phyloP scores from a whole-genome alignment of 2,113 vertebrate species.

The Alethe castanea region DNA sequence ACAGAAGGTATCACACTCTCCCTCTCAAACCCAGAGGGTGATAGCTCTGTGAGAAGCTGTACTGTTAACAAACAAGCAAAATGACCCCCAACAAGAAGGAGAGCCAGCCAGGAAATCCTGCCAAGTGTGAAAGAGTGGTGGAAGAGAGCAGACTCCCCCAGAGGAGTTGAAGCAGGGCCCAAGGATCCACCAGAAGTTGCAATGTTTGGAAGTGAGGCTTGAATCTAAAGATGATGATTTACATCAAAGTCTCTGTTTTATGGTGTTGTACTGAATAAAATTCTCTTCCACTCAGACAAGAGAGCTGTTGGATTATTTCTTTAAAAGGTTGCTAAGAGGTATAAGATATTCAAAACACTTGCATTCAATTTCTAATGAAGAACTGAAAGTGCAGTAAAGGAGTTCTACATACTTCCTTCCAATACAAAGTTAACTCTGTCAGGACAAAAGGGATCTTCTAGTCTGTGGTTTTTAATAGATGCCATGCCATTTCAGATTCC shows the following conservation, averaged over 20 bases:
- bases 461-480: background rate
- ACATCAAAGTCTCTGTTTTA: background rate
- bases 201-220: background rate
- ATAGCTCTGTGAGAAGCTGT: background rate
- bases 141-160: background rate
- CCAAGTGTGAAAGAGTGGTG: background rate
- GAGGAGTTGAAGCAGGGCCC: background rate
- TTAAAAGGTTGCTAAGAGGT: background rate
- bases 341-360: background rate
- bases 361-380: background rate
- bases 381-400: background rate
- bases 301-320: background rate
- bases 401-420: background rate
- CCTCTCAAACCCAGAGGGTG: background rate
- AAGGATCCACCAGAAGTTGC: background rate
- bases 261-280: background rate
- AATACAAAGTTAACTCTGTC: background rate
- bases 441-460: background rate
- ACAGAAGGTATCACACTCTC: background rate
- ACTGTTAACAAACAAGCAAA: background rate
- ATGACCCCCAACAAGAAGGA: background rate
- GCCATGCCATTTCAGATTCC: background rate
- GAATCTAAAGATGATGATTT: background rate
- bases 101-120: background rate
- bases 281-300: background rate